A percentile compares a stretch with the other conserved stretches of the same genome.
Conservation (phyloP, 2,113 vertebrate species). For the Archocentrus centrarchus region DNA sequence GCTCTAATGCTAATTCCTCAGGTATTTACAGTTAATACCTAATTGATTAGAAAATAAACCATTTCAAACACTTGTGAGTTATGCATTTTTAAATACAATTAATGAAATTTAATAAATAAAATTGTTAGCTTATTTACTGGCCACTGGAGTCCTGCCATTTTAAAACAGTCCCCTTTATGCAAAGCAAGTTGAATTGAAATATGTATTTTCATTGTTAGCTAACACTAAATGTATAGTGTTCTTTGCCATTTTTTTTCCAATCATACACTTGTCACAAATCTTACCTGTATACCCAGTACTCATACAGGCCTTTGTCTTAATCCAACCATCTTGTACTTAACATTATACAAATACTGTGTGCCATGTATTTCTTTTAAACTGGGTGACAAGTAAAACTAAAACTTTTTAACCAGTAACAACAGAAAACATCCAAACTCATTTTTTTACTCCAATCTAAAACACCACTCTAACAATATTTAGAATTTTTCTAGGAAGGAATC, state of each 20-base stretch:
- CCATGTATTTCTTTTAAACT: neutral
- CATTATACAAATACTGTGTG: neutral
- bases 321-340: neutral
- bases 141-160: too few species aligned
- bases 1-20: too few species aligned
- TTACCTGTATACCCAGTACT: neutral
- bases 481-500: neutral
- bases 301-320: neutral
- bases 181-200: neutral
- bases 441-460: neutral
- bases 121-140: too few species aligned
- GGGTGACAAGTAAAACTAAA: neutral
- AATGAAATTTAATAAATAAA: too few species aligned
- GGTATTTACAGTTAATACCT: too few species aligned
- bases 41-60: too few species aligned
- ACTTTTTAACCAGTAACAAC: neutral
- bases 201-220: neutral
- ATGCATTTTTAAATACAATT: too few species aligned
- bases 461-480: rapidly evolving
- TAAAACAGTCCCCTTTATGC: neutral
- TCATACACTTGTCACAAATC: neutral
- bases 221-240: neutral
- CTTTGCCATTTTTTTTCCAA: neutral
- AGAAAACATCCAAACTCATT: neutral
- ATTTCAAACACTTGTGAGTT: too few species aligned